phyloP scores from a whole-genome alignment of 1,140 invertebrate genomes.

The Calephelis nemesis region DNA sequence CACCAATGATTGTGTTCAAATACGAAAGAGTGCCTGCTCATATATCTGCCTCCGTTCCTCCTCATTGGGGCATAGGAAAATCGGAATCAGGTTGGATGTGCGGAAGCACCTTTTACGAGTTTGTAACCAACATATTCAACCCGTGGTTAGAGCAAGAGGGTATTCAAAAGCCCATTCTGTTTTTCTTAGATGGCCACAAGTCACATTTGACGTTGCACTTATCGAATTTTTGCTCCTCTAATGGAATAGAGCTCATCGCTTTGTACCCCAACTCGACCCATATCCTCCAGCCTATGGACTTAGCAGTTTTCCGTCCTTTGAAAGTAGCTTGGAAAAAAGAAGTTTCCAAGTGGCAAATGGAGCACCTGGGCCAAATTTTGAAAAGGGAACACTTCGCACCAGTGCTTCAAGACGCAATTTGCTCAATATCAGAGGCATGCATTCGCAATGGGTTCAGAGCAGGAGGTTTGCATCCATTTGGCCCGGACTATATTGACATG shows the following conservation, averaged over 20 bases:
- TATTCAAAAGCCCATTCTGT: conserved; percentile 47
- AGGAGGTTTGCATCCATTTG: conserved; percentile 11
- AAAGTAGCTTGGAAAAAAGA: conserved; percentile 38
- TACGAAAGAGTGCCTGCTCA: conserved; percentile 42
- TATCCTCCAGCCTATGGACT: conserved; percentile 66
- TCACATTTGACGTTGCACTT: conserved; percentile 53
- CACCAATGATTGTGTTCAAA: conserved; percentile 46
- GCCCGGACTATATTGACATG: neutral
- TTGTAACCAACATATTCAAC: conserved; percentile 57
- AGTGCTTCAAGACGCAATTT: neutral
- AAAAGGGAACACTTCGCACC: neutral
- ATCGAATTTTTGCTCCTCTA: conserved; percentile 56
- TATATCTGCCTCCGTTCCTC: conserved; percentile 24
- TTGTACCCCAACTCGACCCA: conserved; percentile 68
- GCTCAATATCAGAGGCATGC: neutral
- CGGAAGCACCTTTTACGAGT: conserved; percentile 63
- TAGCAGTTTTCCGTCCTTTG: conserved; percentile 53
- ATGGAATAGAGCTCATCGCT: conserved; percentile 57
- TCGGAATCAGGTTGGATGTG: conserved; percentile 68
- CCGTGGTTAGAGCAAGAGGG: conserved; percentile 38
- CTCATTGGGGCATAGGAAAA: conserved; percentile 38
- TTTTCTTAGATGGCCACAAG: conserved; percentile 23
- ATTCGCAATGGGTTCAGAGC: conserved; percentile 21
- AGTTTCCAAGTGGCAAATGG: conserved; percentile 13
- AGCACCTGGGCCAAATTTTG: neutral